A percentile compares a stretch with the other conserved stretches of the same genome.
Conservation (phyloP, 1,140 invertebrate species). For the Forficula auricularia region DNA sequence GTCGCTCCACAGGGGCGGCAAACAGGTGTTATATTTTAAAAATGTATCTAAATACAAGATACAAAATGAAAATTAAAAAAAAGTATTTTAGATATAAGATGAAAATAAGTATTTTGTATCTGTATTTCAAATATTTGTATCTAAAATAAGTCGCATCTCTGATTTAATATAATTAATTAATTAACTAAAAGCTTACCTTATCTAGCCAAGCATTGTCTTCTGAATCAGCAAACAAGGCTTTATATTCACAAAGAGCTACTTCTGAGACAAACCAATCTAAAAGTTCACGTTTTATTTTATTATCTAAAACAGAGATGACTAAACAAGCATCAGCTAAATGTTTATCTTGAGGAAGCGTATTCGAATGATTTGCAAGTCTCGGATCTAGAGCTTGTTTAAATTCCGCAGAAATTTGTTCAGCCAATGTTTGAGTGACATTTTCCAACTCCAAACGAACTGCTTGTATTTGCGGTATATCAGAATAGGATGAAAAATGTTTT, state of each 20-base stretch:
- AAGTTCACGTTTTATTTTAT: constrained; percentile 55
- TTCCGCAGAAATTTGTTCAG: constrained; percentile 82
- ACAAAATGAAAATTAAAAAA: too few species aligned
- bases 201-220: constrained; percentile 94
- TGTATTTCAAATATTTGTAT: too few species aligned
- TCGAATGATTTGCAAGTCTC: constrained; percentile 46
- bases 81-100: too few species aligned
- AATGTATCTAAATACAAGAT: too few species aligned
- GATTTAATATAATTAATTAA: too few species aligned
- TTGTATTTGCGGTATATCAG: constrained; percentile 71
- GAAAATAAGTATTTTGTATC: too few species aligned
- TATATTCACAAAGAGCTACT: constrained; percentile 77
- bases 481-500: constrained; percentile 69
- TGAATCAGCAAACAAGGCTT: constrained; percentile 81
- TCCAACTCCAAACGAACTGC: constrained; percentile 31
- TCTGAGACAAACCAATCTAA: constrained; percentile 81
- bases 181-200: constrained; percentile 31
- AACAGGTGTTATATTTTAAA: too few species aligned
- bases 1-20: too few species aligned
- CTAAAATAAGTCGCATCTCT: too few species aligned
- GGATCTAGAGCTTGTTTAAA: constrained; percentile 82
- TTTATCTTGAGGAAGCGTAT: constrained; percentile 28
- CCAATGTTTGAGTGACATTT: constrained; percentile 28
- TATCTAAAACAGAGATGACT: constrained; percentile 80
- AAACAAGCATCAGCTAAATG: constrained; percentile 81